Percentiles rank a stretch among this genome's conserved stretches.
Evolutionary conservation across 2,888 invertebrate species (phyloP).

Genomic region (Mythimna vitellina): DNA sequence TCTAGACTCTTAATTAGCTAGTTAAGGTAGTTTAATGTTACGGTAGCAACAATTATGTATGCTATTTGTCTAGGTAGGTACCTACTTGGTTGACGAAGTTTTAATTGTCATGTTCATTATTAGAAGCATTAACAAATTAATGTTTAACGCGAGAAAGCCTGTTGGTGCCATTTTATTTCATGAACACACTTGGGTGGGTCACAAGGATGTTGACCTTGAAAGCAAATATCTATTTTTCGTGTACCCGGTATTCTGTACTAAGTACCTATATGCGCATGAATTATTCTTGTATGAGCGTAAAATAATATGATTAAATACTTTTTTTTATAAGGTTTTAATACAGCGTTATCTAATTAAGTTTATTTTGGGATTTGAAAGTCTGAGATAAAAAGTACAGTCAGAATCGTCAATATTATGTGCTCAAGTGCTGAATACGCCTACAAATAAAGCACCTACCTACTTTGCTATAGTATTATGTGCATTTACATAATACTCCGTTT

Average conservation of each 20-base stretch:
- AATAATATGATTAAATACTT: constrained; percentile 10
- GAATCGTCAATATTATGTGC: neutral
- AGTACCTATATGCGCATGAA: neutral
- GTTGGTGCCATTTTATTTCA: neutral
- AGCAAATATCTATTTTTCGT: constrained; percentile 10
- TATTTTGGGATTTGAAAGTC: constrained; percentile 13
- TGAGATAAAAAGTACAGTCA: constrained; percentile 6
- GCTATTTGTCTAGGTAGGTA: neutral
- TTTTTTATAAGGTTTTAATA: neutral
- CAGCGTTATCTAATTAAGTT: constrained; percentile 9
- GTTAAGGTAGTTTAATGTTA: neutral
- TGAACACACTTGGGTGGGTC: constrained; percentile 9
- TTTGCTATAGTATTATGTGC: neutral
- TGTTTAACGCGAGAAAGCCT: neutral
- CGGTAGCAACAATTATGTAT: constrained; percentile 1
- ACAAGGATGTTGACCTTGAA: constrained; percentile 37
- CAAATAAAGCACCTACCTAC: neutral
- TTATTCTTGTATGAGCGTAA: neutral
- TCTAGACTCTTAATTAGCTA: neutral
- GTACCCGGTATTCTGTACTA: neutral
- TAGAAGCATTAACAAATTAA: constrained; percentile 6
- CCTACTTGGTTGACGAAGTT: constrained; percentile 25
- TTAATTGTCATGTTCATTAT: constrained; percentile 27
- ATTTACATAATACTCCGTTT: constrained; percentile 12
- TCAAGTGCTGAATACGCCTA: constrained; percentile 29